Evolutionary conservation across 2,888 invertebrate species (phyloP), one percentile per base, ranked within the genome.

Genomic region (Sicus ferrugineus): DNA sequence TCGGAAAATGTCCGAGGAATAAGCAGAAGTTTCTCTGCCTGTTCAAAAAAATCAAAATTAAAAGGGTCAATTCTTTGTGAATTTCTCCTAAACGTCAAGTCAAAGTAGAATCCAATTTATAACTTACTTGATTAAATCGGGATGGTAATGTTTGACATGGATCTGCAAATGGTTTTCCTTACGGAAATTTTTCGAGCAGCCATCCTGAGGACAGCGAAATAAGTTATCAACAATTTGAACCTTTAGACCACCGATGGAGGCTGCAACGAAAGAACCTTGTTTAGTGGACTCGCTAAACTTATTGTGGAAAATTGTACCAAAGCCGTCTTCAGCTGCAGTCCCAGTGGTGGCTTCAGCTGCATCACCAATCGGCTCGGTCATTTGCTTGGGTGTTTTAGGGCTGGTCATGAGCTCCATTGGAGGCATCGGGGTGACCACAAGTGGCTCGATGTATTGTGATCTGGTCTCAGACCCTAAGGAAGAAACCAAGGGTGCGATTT

Each of bases 71-170:
- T n/a, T n/a, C n/a, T n/a, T n/a, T n/a, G n/a, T n/a, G n/a, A n/a
- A n/a, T n/a, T n/a, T n/a, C n/a, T n/a, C n/a, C n/a, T n/a, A n/a
- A n/a, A n/a, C n/a, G n/a, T n/a, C n/a, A n/a, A n/a, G n/a, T n/a
- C n/a, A n/a, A n/a, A n/a, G n/a, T 42, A 1, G n/a, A 42, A 59
- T 19, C 30, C 11, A 65, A 11, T 26, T 52, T 54, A 16, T 38
- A 16, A 48, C 78, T 77, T 75, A 90, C 82, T 92, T 90, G 2
- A 90, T 89, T 70, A 93, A 88, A 74, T 94, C 93, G 2, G 91
- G 90, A 85, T 97, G 97, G 84, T 97, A 97, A 83, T 97, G 96
- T 80, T 97, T 97, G 52, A 97, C 92, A 82, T 97, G 97, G 90
- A 96, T 96, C 86, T 93, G 92, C 9, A 97, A 86, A 63, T 97